phyloP scores from a whole-genome alignment of 1,140 invertebrate genomes.

The Dendrolimus punctatus region DNA sequence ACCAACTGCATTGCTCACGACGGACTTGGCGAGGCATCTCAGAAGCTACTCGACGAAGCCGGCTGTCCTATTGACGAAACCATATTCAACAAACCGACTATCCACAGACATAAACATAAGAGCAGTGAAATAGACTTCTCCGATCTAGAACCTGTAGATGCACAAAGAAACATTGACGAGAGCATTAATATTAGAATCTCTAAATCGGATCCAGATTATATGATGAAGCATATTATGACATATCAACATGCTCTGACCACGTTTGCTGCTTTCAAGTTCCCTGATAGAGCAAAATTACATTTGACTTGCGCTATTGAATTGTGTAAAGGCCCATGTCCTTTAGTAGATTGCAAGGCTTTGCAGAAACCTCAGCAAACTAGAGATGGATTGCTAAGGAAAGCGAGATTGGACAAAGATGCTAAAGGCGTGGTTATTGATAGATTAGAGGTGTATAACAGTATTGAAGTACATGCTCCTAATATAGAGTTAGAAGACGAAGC shows the following conservation, averaged over 20 bases:
- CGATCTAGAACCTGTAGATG: conserved; percentile 38
- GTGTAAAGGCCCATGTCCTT: conserved; percentile 78
- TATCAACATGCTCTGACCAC: conserved; percentile 75
- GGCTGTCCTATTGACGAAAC: conserved; percentile 81
- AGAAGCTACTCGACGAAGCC: conserved; percentile 78
- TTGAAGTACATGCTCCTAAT: conserved; percentile 83
- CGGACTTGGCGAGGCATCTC: conserved; percentile 79
- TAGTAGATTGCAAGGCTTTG: conserved; percentile 68
- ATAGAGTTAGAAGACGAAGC: conserved; percentile 77
- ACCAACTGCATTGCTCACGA: conserved; percentile 83
- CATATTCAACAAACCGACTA: conserved; percentile 72
- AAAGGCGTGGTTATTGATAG: conserved; percentile 76
- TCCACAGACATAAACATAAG: conserved; percentile 52
- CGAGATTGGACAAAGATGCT: conserved; percentile 63
- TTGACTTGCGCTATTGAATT: conserved; percentile 77
- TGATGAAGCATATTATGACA: conserved; percentile 69
- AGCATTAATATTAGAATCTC: conserved; percentile 31
- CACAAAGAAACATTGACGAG: conserved; percentile 33
- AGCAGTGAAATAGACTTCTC: conserved; percentile 47
- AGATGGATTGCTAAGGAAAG: conserved; percentile 60
- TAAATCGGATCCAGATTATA: conserved; percentile 43
- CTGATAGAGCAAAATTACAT: conserved; percentile 81
- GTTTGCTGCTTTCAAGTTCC: conserved; percentile 87
- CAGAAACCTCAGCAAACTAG: conserved; percentile 58
- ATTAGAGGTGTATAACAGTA: conserved; percentile 83